phyloP scores from a whole-genome alignment of 2,113 vertebrate genomes.

The Electrona antarctica region DNA sequence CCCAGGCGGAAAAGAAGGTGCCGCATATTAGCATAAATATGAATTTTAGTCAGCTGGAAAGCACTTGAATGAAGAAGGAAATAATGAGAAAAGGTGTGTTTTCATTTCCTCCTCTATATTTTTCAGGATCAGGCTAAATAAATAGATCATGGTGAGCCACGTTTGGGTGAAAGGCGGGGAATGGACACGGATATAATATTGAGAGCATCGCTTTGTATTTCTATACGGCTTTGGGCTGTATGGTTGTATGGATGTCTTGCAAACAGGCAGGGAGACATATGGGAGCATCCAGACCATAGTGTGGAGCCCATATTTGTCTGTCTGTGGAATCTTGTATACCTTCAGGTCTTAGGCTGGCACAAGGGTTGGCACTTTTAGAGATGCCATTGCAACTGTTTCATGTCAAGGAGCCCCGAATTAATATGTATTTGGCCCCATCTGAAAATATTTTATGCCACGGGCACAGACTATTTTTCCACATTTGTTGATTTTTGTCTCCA shows the following conservation, averaged over 20 bases:
- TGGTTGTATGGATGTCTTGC: slow-evolving; percentile 2
- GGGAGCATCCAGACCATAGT: slow-evolving; percentile 19
- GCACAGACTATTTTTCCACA: too few relatives aligned
- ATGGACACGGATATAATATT: slow-evolving; percentile 47
- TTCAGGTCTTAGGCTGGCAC: slow-evolving; percentile 32
- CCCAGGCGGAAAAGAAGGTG: slow-evolving; percentile 62
- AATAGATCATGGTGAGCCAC: slow-evolving; percentile 56
- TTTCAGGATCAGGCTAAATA: slow-evolving; percentile 70
- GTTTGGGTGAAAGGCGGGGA: slow-evolving; percentile 30
- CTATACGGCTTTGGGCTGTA: slow-evolving; percentile 36
- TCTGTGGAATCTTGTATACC: slow-evolving; percentile 39
- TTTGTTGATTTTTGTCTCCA: too few relatives aligned
- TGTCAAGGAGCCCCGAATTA: too few relatives aligned
- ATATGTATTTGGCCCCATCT: too few relatives aligned
- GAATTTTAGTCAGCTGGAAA: slow-evolving; percentile 81
- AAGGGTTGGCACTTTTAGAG: slow-evolving; percentile 9
- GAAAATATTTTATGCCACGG: too few relatives aligned
- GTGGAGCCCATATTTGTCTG: slow-evolving; percentile 23
- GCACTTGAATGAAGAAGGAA: slow-evolving; percentile 76
- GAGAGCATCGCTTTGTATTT: slow-evolving; percentile 41
- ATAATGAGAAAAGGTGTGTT: slow-evolving; percentile 77
- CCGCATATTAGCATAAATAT: slow-evolving; percentile 81
- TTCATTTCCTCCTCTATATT: slow-evolving; percentile 71
- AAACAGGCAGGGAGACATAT: slow-evolving; percentile 6
- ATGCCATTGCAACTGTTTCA: too few relatives aligned